Percentiles rank a stretch among this genome's conserved stretches.
These are phyloP conservation scores for Gyps fulvus DNA, from an alignment of 2,113 vertebrate species.

Conservation along the genomic window DNA sequence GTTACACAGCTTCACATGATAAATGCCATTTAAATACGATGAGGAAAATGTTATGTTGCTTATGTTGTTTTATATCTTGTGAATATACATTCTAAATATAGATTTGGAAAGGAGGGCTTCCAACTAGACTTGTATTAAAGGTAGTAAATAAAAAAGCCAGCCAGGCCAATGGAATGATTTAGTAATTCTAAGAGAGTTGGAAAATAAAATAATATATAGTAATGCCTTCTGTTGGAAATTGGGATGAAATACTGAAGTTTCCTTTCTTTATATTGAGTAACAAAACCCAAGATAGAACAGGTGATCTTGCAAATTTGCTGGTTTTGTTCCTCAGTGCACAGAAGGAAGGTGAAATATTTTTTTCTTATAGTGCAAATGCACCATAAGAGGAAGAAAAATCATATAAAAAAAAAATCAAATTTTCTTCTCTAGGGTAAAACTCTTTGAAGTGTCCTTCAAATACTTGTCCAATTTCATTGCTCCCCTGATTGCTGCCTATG, in stretches of 20 bases:
- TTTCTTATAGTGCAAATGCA: neutral
- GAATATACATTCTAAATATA: neutral
- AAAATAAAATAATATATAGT: neutral
- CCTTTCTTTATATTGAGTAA: neutral
- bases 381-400: neutral
- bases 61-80: neutral
- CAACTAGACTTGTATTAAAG: neutral
- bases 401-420: neutral
- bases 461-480: conserved; percentile 3
- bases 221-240: neutral
- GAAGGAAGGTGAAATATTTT: neutral
- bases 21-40: conserved; percentile 1
- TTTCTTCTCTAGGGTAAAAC: neutral
- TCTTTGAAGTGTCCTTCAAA: conserved; percentile 25
- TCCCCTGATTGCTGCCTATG: neutral
- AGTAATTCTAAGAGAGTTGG: neutral
- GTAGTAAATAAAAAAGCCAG: neutral
- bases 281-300: neutral
- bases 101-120: neutral
- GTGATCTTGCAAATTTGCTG: neutral
- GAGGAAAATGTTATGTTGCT: conserved; percentile 5
- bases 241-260: neutral
- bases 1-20: neutral
- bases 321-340: neutral
- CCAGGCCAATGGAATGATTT: neutral